Percentiles rank a stretch among this genome's conserved stretches.
Evolutionary conservation across 2,888 invertebrate genomes (phyloP).

Genomic region (Pterobdella sp.): DNA sequence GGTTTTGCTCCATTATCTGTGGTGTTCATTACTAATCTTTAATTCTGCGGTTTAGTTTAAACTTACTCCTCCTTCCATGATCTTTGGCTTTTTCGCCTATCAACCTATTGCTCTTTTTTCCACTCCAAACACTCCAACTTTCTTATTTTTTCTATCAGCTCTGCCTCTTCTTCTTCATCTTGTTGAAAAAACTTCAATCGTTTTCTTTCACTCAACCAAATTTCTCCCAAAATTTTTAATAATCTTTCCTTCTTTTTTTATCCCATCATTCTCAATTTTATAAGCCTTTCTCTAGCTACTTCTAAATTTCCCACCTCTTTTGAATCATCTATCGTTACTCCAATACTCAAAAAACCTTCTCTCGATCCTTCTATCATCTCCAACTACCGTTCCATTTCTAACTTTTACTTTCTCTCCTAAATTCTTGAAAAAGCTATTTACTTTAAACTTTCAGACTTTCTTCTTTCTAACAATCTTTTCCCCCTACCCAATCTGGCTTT

Average conservation of each 20-base stretch:
- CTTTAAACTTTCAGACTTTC: background rate
- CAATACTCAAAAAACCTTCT: background rate
- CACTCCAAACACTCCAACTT: too few relatives aligned
- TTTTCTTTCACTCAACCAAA: too few relatives aligned
- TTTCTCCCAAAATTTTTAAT: too few relatives aligned
- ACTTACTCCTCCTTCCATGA: too few relatives aligned
- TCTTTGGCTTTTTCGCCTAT: too few relatives aligned
- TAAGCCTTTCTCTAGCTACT: background rate
- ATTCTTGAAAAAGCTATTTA: background rate
- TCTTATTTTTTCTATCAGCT: too few relatives aligned
- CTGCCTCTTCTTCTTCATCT: background rate
- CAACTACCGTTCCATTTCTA: background rate
- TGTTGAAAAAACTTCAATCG: background rate
- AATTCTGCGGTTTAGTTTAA: too few relatives aligned
- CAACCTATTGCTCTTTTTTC: too few relatives aligned
- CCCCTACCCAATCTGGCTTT: background rate
- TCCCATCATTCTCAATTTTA: background rate
- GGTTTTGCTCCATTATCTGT: too few relatives aligned
- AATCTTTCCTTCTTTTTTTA: background rate
- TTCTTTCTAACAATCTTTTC: too few relatives aligned
- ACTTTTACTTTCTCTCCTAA: background rate
- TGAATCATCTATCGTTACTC: background rate
- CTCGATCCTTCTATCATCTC: background rate
- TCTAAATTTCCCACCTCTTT: background rate
- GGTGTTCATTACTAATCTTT: too few relatives aligned